Conservation (phyloP, 2,888 invertebrate genomes). For the Athrips mouffetella region DNA sequence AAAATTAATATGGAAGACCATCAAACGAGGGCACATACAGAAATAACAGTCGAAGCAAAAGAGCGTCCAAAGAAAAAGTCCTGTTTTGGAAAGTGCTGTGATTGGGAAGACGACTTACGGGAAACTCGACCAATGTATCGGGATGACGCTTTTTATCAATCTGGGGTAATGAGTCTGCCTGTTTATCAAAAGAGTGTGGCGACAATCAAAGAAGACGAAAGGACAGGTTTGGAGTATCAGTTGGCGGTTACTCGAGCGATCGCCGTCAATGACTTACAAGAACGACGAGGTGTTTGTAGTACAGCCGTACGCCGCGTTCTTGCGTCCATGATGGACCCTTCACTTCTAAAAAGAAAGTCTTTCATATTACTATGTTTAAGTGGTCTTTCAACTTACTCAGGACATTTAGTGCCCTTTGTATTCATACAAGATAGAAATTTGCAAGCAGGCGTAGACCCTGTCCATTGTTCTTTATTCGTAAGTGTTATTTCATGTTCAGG, state of each 20-base stretch:
- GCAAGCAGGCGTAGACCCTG: conserved; percentile 42
- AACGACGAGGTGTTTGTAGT: conserved; percentile 57
- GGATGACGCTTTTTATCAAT: conserved; percentile 66
- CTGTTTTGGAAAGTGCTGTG: conserved; percentile 49
- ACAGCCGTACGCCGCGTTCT: conserved; percentile 61
- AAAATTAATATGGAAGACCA: conserved; percentile 41
- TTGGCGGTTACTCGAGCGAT: conserved; percentile 65
- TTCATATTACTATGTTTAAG: conserved; percentile 48
- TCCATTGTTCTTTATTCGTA: conserved; percentile 53
- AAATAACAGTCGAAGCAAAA: conserved; percentile 26
- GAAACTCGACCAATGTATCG: conserved; percentile 66
- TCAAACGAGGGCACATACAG: conserved; percentile 19
- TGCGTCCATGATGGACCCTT: conserved; percentile 68
- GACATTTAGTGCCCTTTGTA: conserved; percentile 60
- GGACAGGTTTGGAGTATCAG: conserved; percentile 67
- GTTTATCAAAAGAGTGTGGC: conserved; percentile 60
- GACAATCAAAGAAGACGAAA: conserved; percentile 37
- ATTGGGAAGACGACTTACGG: conserved; percentile 57
- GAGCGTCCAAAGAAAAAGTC: conserved; percentile 34
- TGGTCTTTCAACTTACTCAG: conserved; percentile 51
- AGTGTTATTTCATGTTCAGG: conserved; percentile 59
- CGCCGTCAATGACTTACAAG: conserved; percentile 54
- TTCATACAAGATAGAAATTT: conserved; percentile 53
- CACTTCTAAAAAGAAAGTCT: conserved; percentile 48
- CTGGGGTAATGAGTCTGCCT: conserved; percentile 53